Evolutionary conservation across 2,797 vertebrate species (phyloP).

Genomic region (Spinus pinus): DNA sequence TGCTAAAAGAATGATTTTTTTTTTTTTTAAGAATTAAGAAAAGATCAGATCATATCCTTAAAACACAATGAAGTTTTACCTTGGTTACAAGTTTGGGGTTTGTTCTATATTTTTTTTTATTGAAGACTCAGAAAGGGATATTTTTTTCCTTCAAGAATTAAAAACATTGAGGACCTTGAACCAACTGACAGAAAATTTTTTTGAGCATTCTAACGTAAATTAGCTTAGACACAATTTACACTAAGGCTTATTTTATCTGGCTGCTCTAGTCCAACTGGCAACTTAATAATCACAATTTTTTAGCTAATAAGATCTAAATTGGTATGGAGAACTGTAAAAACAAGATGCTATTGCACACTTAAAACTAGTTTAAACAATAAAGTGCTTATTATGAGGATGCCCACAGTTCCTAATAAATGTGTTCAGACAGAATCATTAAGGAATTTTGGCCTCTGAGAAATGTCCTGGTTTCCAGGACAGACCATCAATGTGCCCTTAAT

Average conservation of each 20-base stretch:
- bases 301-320: neutral
- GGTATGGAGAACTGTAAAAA: neutral
- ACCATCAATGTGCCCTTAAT: neutral
- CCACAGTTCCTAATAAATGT: neutral
- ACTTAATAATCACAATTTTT: neutral
- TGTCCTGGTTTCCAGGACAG: neutral
- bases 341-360: neutral
- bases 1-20: neutral
- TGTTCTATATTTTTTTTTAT: neutral
- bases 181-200: neutral
- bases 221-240: neutral
- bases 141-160: neutral
- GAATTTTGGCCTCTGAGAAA: neutral
- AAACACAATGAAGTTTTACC: neutral
- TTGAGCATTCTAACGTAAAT: neutral
- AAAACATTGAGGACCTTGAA: neutral
- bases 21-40: neutral
- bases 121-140: neutral
- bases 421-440: neutral
- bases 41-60: neutral
- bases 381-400: neutral
- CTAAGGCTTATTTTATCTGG: neutral
- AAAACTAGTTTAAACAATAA: neutral
- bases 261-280: neutral
- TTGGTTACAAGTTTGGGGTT: neutral